A percentile compares a stretch with the other conserved stretches of the same genome.
phyloP scores from a whole-genome alignment of 2,113 vertebrate genomes.

The Trichechus manatus region DNA sequence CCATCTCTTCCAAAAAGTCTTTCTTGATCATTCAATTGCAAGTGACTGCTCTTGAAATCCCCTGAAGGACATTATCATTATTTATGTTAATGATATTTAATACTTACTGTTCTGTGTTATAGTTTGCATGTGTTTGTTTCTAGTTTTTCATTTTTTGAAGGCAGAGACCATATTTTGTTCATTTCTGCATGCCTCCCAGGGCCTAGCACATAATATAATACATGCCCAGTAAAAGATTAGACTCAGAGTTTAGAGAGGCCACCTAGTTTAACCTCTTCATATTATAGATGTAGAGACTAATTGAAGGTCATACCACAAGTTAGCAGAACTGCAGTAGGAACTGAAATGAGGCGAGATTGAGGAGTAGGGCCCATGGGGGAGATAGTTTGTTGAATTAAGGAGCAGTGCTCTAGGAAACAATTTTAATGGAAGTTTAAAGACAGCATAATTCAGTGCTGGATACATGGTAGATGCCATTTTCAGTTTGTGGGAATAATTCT shows the following conservation, averaged over 20 bases:
- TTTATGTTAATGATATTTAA: not conserved
- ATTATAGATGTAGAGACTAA: conserved; percentile 1
- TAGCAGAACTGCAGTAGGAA: not conserved
- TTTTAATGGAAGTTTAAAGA: conserved; percentile 43
- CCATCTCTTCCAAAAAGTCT: not conserved
- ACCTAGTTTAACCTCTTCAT: not conserved
- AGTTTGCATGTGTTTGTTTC: conserved; percentile 5
- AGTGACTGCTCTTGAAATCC: not conserved
- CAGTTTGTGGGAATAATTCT: not conserved
- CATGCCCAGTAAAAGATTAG: not conserved
- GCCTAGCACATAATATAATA: not conserved
- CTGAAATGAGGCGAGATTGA: not conserved
- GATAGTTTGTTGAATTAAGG: not conserved
- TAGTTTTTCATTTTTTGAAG: conserved; percentile 47
- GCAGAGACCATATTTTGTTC: not conserved
- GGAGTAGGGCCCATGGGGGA: not conserved
- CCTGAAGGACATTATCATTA: not conserved
- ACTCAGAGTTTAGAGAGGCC: not conserved
- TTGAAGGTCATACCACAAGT: not conserved
- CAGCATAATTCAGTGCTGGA: not conserved
- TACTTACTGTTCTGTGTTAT: not conserved
- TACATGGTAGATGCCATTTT: not conserved
- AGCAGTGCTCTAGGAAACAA: not conserved
- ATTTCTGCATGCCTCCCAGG: not conserved
- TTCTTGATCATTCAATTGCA: not conserved